Evolutionary conservation across 1,140 invertebrate species (phyloP).

Genomic region (Berghia stephanieae): DNA sequence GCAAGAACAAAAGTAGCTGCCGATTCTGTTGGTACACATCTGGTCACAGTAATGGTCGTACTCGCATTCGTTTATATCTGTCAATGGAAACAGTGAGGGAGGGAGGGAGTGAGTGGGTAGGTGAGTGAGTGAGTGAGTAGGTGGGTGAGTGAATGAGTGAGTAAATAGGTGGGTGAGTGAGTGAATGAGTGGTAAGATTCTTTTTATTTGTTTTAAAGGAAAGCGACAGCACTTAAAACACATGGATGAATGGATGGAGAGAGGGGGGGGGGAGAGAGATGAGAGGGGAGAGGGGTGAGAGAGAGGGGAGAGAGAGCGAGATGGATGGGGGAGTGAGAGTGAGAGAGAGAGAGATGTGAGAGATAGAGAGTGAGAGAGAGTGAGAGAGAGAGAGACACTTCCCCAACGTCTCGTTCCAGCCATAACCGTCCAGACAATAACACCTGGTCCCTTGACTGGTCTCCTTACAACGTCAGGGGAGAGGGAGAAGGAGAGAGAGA

Average conservation of each 20-base stretch:
- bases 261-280: no score
- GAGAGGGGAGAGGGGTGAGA: no score
- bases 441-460: conserved; percentile 44
- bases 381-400: no score
- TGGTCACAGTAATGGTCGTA: conserved; percentile 56
- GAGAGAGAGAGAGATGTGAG: neutral
- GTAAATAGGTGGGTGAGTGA: no score
- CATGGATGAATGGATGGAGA: no score
- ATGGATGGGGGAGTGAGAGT: neutral
- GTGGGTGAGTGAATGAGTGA: no score
- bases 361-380: no score
- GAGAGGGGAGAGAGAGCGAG: no score
- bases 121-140: neutral
- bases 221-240: no score
- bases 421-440: conserved; percentile 38
- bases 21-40: conserved; percentile 33
- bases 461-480: conserved; percentile 34
- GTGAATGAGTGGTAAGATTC: neutral
- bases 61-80: conserved; percentile 79
- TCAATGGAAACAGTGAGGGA: conserved; percentile 28
- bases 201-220: neutral
- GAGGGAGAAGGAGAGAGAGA: neutral
- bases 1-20: conserved; percentile 45
- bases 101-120: neutral
- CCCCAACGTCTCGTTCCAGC: conserved; percentile 32